Conservation (phyloP, 2,113 vertebrate species). For the Toxostoma redivivum region DNA sequence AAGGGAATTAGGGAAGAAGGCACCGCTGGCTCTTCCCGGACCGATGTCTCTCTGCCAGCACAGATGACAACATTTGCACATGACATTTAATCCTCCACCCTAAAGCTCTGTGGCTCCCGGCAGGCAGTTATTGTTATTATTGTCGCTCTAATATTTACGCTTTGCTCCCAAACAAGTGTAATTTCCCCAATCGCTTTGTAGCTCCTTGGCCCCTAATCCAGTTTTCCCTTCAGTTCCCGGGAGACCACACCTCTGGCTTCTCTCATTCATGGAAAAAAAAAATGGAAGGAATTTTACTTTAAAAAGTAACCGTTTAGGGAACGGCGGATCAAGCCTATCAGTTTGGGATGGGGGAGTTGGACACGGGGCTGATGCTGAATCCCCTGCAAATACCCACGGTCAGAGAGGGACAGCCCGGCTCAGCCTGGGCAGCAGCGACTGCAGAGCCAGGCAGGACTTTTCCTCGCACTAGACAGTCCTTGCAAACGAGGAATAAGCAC, state of each 20-base stretch:
- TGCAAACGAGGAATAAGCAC: background rate
- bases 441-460: background rate
- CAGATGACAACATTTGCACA: background rate
- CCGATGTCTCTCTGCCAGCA: background rate
- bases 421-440: background rate
- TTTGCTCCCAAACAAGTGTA: background rate
- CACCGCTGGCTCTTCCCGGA: background rate
- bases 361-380: background rate
- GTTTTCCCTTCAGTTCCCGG: background rate
- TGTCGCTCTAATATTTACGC: background rate
- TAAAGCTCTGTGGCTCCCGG: background rate
- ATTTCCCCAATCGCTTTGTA: background rate
- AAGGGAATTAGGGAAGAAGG: background rate
- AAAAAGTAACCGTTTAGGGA: background rate
- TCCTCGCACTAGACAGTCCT: background rate
- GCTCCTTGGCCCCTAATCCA: background rate
- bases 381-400: background rate
- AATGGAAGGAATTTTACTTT: accelerated
- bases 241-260: background rate
- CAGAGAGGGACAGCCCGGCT: background rate
- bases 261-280: background rate
- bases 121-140: background rate
- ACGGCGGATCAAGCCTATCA: accelerated
- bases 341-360: background rate
- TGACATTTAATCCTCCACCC: background rate